A percentile compares a stretch with the other conserved stretches of the same genome.
Evolutionary conservation across 23 tunicate genomes (phyloP).

Genomic region (Diplosoma virens): DNA sequence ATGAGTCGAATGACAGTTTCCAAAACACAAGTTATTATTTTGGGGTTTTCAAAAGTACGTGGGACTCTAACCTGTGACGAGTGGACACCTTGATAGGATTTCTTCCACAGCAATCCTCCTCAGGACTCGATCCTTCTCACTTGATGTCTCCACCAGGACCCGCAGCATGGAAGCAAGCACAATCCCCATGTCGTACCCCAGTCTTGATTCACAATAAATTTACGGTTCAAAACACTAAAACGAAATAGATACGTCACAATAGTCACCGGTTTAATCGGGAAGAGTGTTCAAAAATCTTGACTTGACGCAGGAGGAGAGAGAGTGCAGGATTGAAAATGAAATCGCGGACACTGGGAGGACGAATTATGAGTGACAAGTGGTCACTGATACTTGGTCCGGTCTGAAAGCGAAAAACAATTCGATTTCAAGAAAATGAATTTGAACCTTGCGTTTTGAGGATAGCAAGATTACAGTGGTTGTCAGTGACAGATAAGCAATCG

Average conservation of each 20-base stretch:
- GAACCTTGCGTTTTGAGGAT: too few species aligned
- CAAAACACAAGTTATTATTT: too few species aligned
- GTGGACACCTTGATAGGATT: background rate
- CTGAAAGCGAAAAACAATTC: background rate
- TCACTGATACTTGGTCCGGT: background rate
- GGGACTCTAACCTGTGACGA: too few species aligned
- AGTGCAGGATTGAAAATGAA: slow-evolving; percentile 23
- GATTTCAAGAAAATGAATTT: too few species aligned
- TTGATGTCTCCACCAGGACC: background rate
- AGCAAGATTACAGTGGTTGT: too few species aligned
- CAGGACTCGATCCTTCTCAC: background rate
- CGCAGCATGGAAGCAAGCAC: background rate
- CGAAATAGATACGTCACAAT: background rate
- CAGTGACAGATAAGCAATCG: too few species aligned
- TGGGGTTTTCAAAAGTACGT: too few species aligned
- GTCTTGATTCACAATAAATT: too few species aligned
- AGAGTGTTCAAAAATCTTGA: slow-evolving; percentile 17
- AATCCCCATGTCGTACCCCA: background rate
- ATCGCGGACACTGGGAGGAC: slow-evolving; percentile 19
- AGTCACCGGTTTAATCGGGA: too few species aligned
- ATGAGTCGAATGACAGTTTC: too few species aligned
- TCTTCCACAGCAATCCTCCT: background rate
- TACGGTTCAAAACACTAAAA: background rate
- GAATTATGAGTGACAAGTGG: background rate
- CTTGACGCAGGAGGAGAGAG: slow-evolving; percentile 15